Base-by-base conservation (phyloP, 2,797 vertebrate species). In the Anabacerthia variegaticeps region DNA sequence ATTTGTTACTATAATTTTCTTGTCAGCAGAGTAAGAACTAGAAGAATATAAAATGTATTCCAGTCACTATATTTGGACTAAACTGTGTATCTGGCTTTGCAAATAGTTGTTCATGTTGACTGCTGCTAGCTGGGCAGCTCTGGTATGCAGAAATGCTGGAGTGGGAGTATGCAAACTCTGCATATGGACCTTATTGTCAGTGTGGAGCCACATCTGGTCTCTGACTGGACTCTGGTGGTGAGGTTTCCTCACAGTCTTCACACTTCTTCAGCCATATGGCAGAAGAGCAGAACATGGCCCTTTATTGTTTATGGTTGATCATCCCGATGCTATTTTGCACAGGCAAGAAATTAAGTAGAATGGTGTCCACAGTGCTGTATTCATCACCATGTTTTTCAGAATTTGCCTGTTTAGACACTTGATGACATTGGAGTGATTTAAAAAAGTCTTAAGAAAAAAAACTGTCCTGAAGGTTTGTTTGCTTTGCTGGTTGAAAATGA, bases 211-310 rank as follows among this genome's bases (percentile, higher is more conserved):
- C 10, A 9, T 74, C 39, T 73, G 36, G 16, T 82, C 39, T 51
- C 20, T 82, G 24, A 27, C 32, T 0, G 2, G 21, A 20, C 28
- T 2, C 14, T 6, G 4, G 10, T 79, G 46, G 21, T 77, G 27
- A 32, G 32, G 23, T 36, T 52, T 54, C 36, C 20, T 87, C 9
- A 32, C 3, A 6, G 2, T 65, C n/a, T 44, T 55, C 30, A 37
- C 0, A 2, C 10, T 55, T 6, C 32, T 88, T 49, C 15, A n/a
- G 0, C n/a, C 66, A 7, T 28, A 37, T 12, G 21, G 34, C 30
- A 39, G 65, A 73, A 41, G 41, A 73, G 26, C 28, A 22, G 6
- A 9, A 4, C 36, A 9, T 74, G 49, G 11, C 14, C 8, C n/a
- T 65, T 71, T 24, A 28, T 58, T 88, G 9, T 32, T 59, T 80